These are phyloP conservation scores for Himalopsyche japonica DNA, from an alignment of 2,888 invertebrate genomes.

Conservation along the genomic window DNA sequence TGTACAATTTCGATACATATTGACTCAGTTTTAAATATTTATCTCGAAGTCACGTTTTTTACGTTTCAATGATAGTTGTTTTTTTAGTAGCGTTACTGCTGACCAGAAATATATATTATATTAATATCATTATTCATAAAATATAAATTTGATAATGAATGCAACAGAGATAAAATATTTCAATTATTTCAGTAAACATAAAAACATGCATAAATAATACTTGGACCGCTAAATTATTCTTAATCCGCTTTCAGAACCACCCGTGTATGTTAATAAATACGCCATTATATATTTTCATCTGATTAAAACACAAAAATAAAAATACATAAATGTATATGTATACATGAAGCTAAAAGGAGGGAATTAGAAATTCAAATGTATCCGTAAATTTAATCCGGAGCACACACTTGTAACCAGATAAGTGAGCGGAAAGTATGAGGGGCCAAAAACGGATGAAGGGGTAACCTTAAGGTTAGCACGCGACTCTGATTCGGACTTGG, in stretches of 20 bases:
- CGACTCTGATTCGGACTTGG: background rate
- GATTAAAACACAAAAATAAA: background rate
- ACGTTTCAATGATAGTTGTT: too few relatives aligned
- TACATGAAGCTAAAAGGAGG: background rate
- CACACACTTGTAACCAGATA: slow-evolving; percentile 1
- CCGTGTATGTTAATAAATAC: background rate
- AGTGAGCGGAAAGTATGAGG: background rate
- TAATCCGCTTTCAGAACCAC: background rate
- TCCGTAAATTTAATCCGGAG: background rate
- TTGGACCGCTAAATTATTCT: background rate
- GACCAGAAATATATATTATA: too few relatives aligned
- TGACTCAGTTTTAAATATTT: too few relatives aligned
- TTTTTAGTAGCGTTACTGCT: too few relatives aligned
- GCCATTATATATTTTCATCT: background rate
- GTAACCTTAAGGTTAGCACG: slow-evolving; percentile 17
- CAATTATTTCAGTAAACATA: background rate
- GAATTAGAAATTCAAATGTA: background rate
- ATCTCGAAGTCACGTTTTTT: too few relatives aligned
- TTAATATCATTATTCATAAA: too few relatives aligned
- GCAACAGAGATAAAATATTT: too few relatives aligned
- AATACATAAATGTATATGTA: background rate
- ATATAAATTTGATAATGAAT: too few relatives aligned
- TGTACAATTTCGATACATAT: too few relatives aligned
- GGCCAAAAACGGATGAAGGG: background rate
- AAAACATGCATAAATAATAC: background rate